Percentiles rank a stretch among this genome's conserved stretches.
phyloP scores from a whole-genome alignment of 1,140 invertebrate genomes.

The Ceratosolen solmsi region DNA sequence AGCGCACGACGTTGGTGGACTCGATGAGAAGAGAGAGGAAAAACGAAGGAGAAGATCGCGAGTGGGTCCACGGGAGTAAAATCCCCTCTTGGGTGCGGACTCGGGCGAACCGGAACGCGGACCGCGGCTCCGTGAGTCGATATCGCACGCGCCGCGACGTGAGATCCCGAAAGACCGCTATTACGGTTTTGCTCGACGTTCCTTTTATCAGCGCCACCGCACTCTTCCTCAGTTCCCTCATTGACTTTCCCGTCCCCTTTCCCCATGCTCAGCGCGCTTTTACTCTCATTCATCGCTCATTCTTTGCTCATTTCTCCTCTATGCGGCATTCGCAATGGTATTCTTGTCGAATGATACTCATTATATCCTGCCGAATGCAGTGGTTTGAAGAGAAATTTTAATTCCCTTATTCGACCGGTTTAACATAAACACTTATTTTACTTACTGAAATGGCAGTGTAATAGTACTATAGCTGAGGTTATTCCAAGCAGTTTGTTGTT shows the following conservation, averaged over 20 bases:
- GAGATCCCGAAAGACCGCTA: slow-evolving; percentile 20
- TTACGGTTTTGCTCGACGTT: slow-evolving; percentile 47
- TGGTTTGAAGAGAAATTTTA: too few relatives aligned
- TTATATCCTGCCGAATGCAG: too few relatives aligned
- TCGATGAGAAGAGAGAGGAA: slow-evolving; percentile 33
- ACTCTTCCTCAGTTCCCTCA: background rate
- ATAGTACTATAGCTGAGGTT: too few relatives aligned
- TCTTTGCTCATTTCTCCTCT: too few relatives aligned
- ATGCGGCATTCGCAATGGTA: too few relatives aligned
- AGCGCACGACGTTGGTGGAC: background rate
- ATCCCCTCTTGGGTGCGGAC: slow-evolving; percentile 25
- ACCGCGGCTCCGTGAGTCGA: background rate
- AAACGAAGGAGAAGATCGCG: slow-evolving; percentile 28
- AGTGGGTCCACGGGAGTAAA: slow-evolving; percentile 42
- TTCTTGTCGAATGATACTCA: too few relatives aligned
- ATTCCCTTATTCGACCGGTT: too few relatives aligned
- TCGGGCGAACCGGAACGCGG: background rate
- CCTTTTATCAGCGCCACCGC: slow-evolving; percentile 44
- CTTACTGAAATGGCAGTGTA: too few relatives aligned
- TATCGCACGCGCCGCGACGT: slow-evolving; percentile 17
- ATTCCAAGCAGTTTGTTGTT: too few relatives aligned
- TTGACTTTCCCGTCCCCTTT: background rate
- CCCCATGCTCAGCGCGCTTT: background rate
- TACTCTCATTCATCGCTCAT: too few relatives aligned
- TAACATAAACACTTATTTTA: too few relatives aligned